Evolutionary conservation across 2,113 vertebrate species (phyloP), one percentile per base, ranked within the genome.

Genomic region (Hippoglossus stenolepis): DNA sequence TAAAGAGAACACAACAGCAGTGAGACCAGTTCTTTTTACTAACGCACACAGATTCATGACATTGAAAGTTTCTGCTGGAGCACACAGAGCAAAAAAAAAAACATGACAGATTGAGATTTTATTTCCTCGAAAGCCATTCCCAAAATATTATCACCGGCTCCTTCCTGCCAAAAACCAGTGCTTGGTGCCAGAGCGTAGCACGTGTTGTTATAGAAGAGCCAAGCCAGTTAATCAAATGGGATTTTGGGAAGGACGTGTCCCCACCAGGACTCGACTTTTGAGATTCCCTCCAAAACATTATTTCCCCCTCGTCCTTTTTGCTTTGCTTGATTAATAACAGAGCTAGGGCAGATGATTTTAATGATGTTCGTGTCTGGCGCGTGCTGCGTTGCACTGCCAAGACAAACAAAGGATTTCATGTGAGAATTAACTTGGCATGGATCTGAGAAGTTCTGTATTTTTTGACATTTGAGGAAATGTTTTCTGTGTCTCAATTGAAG

Each of bases 241-340:
- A 67, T 60, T 21, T 58, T 77, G 14, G 47, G 38, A 73, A 26
- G 54, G 28, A 51, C 49, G 5, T 47, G 23, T 62, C 65, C 73
- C 80, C 77, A 58, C 1, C 72, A 64, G 68, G 35, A 72, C 66
- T 76, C 20, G 24, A 69, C 43, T 70, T 78, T 81, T 60, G 53
- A 72, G 47, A 77, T 85, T 75, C 64, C 17, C 13, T 51, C 12
- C 57, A 45, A 56, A 77, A 85, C 3, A 12, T 81, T 9, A 86
- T 89, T 87, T 85, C 78, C 75, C 79, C 62, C 79, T 67, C 61
- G 73, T 73, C 68, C 57, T 83, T 85, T 26, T 82, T 74, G 72
- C 72, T 71, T 63, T 61, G 78, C 68, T 78, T 85, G 85, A 73
- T 90, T 88, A 89, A 79, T 23, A 87, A 31, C 31, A 31, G 31